Conservation (phyloP, 2,797 vertebrate genomes). For the Siniperca undulata region DNA sequence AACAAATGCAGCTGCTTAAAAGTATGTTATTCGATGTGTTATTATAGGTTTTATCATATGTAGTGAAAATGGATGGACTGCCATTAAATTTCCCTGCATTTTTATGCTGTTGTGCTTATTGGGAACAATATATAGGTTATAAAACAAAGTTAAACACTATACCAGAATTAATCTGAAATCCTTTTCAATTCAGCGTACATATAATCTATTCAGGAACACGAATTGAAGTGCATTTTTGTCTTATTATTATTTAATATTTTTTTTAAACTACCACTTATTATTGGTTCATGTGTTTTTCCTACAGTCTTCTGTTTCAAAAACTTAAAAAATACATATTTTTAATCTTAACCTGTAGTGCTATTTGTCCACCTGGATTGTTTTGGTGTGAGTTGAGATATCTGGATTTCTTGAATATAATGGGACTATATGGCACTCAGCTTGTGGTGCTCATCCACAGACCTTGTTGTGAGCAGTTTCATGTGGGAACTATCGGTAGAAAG, state of each 20-base stretch:
- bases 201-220: neutral
- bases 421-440: no score
- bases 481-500: no score
- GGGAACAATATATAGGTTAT: accelerated
- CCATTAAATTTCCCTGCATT: neutral
- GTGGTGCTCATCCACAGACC: no score
- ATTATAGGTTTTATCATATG: accelerated
- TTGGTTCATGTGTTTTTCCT: neutral
- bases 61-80: accelerated
- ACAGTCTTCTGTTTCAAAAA: neutral
- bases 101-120: accelerated
- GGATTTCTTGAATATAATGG: no score
- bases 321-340: no score
- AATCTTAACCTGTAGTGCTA: no score
- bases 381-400: no score
- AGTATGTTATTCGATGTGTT: neutral
- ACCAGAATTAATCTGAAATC: accelerated
- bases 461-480: no score
- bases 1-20: neutral
- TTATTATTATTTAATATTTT: no score
- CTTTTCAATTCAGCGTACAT: neutral
- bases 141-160: neutral
- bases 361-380: no score
- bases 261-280: no score
- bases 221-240: neutral